phyloP scores from a whole-genome alignment of 1,140 invertebrate genomes.

The Harpegnathos saltator region DNA sequence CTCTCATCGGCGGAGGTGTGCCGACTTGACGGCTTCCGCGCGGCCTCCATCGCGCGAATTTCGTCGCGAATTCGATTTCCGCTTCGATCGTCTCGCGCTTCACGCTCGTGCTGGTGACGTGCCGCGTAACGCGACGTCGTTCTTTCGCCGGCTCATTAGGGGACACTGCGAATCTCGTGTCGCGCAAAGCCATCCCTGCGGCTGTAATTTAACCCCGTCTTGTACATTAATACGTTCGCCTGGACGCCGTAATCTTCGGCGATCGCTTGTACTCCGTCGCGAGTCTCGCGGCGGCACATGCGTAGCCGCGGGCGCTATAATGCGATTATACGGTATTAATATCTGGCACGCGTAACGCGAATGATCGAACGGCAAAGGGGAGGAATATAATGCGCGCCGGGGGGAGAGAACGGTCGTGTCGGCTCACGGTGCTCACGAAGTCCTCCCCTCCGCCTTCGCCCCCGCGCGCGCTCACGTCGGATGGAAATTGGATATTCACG shows the following conservation, averaged over 20 bases:
- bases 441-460: not conserved
- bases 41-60: too few relatives aligned
- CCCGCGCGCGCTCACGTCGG: not conserved
- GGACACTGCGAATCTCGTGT: slow-evolving; percentile 14
- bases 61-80: too few relatives aligned
- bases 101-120: too few relatives aligned
- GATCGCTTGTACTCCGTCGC: slow-evolving; percentile 51
- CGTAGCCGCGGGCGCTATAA: slow-evolving; percentile 46
- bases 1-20: too few relatives aligned
- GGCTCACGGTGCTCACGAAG: slow-evolving; percentile 14
- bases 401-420: not conserved
- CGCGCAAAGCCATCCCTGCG: slow-evolving; percentile 40
- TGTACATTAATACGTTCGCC: slow-evolving; percentile 43
- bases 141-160: too few relatives aligned
- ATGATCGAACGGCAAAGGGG: slow-evolving; percentile 39
- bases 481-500: slow-evolving; percentile 55
- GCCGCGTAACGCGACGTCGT: too few relatives aligned
- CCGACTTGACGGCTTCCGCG: too few relatives aligned
- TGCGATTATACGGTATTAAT: slow-evolving; percentile 55
- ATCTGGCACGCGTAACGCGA: slow-evolving; percentile 59
- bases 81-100: too few relatives aligned
- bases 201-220: slow-evolving; percentile 54
- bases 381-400: slow-evolving; percentile 37
- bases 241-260: slow-evolving; percentile 32
- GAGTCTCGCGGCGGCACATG: slow-evolving; percentile 10